A percentile compares a stretch with the other conserved stretches of the same genome.
These are phyloP conservation scores for Dryoscopus gambensis DNA, from an alignment of 2,113 vertebrate genomes.

Conservation along the genomic window DNA sequence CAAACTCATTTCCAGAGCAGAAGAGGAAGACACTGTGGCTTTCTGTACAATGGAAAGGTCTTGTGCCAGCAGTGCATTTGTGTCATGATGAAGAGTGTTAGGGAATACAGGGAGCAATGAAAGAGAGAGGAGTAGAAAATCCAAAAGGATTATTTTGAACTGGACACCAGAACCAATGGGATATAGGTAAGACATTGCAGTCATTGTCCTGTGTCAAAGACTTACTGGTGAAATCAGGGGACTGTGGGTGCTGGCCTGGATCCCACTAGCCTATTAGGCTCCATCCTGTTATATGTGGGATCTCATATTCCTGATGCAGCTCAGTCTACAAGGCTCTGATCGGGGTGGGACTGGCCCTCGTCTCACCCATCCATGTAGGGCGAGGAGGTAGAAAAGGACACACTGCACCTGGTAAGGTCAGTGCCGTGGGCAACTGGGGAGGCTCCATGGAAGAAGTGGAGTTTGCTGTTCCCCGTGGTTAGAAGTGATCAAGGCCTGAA, in stretches of 20 bases:
- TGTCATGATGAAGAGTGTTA: not conserved
- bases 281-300: not conserved
- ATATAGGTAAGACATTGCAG: not conserved
- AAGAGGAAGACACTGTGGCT: not conserved
- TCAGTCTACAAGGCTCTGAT: not conserved
- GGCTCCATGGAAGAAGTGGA: not conserved
- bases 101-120: not conserved
- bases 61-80: not conserved
- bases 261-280: not conserved
- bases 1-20: not conserved
- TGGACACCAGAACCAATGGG: not conserved
- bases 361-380: not conserved
- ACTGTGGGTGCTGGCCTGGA: not conserved
- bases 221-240: not conserved
- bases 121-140: not conserved
- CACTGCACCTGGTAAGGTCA: not conserved
- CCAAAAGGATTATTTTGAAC: not conserved
- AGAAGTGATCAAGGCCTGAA: not conserved
- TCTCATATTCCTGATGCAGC: not conserved
- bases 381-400: not conserved
- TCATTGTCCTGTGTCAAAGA: not conserved
- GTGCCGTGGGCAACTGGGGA: not conserved
- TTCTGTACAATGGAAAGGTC: not conserved
- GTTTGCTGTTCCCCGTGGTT: not conserved
- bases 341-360: rapidly evolving